phyloP scores from a whole-genome alignment of 1,140 invertebrate species.

The Drosophila littoralis region DNA sequence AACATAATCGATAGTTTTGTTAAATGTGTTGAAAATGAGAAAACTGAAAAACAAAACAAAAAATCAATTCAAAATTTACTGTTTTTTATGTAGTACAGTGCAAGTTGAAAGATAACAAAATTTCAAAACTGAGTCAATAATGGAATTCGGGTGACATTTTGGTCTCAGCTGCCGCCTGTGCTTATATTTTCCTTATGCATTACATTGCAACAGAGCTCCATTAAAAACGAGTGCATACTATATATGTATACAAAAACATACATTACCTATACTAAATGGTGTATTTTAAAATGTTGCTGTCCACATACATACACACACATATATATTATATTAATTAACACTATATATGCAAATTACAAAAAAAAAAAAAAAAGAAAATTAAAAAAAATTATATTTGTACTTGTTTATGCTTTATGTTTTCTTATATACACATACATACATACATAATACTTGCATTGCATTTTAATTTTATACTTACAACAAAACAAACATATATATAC shows the following conservation, averaged over 20 bases:
- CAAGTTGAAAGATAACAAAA: neutral
- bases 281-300: slow-evolving; percentile 75
- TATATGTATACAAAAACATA: slow-evolving; percentile 17
- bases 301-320: slow-evolving; percentile 58
- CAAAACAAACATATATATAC: slow-evolving; percentile 14
- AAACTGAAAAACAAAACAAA: neutral
- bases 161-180: slow-evolving; percentile 38
- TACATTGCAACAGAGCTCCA: slow-evolving; percentile 32
- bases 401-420: slow-evolving; percentile 61
- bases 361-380: slow-evolving; percentile 32
- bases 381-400: slow-evolving; percentile 47
- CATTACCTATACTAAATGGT: slow-evolving; percentile 51
- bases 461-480: slow-evolving; percentile 72
- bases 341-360: slow-evolving; percentile 36
- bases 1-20: slow-evolving; percentile 14
- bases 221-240: slow-evolving; percentile 30
- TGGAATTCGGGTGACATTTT: neutral
- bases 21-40: slow-evolving; percentile 21
- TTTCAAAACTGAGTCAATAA: neutral
- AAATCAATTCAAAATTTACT: slow-evolving; percentile 11
- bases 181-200: slow-evolving; percentile 43
- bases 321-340: slow-evolving; percentile 45
- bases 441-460: slow-evolving; percentile 70
- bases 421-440: slow-evolving; percentile 45
- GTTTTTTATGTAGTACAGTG: slow-evolving; percentile 18